phyloP scores from a whole-genome alignment of 92 coral and sea anemone species.

The Porites lobata region DNA sequence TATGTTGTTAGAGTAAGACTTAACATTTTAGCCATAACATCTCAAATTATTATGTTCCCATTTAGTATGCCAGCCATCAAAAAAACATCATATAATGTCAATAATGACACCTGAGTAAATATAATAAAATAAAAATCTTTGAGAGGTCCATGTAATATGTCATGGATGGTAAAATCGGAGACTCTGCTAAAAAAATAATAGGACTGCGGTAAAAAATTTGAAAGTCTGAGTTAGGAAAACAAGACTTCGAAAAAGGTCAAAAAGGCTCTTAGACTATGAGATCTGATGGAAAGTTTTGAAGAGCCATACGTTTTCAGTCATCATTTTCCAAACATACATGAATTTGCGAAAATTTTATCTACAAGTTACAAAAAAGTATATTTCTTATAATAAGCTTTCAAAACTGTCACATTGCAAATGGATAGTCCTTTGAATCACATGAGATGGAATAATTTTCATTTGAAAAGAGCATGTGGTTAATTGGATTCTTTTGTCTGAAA shows the following conservation, averaged over 20 bases:
- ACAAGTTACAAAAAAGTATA: not conserved
- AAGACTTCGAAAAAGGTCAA: too few species aligned
- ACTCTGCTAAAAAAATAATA: too few species aligned
- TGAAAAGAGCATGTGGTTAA: constrained; percentile 44
- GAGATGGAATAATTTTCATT: constrained; percentile 16
- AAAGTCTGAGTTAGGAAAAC: too few species aligned
- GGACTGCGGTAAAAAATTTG: too few species aligned
- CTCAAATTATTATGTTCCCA: not conserved
- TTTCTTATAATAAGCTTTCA: not conserved
- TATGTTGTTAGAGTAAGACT: not conserved
- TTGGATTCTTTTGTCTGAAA: constrained; percentile 17
- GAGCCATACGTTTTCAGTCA: too few species aligned
- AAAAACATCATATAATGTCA: not conserved
- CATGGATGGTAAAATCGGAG: too few species aligned
- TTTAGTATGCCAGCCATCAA: not conserved
- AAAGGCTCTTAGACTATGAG: too few species aligned
- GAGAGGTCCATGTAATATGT: not conserved
- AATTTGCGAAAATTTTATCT: too few species aligned
- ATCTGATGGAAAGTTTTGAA: too few species aligned
- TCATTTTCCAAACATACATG: too few species aligned
- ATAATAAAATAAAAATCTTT: not conserved
- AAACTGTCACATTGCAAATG: not conserved
- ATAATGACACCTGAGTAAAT: not conserved
- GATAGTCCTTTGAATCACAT: not conserved
- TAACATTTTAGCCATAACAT: not conserved